phyloP scores from a whole-genome alignment of 2,797 vertebrate genomes.

The Meda fulgida region DNA sequence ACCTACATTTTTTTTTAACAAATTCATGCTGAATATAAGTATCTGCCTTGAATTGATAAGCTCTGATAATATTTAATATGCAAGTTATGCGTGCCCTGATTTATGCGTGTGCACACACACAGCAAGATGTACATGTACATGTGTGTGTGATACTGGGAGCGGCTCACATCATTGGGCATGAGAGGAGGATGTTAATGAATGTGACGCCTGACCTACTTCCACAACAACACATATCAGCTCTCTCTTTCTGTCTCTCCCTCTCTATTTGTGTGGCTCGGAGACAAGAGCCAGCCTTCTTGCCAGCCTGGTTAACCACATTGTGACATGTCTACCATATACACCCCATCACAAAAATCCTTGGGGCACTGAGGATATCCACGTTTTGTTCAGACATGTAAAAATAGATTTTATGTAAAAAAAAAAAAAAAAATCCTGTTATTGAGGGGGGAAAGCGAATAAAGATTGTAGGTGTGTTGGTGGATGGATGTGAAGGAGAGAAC shows the following conservation, averaged over 20 bases:
- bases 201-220: constrained; percentile 68
- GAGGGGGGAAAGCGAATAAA: constrained; percentile 29
- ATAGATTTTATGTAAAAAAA: constrained; percentile 28
- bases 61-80: constrained; percentile 1
- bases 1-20: neutral
- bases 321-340: constrained; percentile 43
- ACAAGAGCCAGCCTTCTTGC: constrained; percentile 52
- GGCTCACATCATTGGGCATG: constrained; percentile 55
- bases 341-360: constrained; percentile 1
- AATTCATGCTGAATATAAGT: neutral
- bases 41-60: neutral
- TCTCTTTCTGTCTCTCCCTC: constrained; percentile 38
- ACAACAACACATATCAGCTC: constrained; percentile 59
- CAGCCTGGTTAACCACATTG: constrained; percentile 56
- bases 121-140: constrained; percentile 7
- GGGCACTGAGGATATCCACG: neutral
- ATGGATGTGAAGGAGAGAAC: constrained; percentile 43
- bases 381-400: constrained; percentile 38
- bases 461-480: constrained; percentile 39
- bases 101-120: constrained; percentile 1
- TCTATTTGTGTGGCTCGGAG: constrained; percentile 49
- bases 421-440: constrained; percentile 8
- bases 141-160: constrained; percentile 21
- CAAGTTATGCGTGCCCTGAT: neutral
- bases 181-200: constrained; percentile 65